Conservation (phyloP, 2,888 invertebrate species). For the Ctenicera cuprea region DNA sequence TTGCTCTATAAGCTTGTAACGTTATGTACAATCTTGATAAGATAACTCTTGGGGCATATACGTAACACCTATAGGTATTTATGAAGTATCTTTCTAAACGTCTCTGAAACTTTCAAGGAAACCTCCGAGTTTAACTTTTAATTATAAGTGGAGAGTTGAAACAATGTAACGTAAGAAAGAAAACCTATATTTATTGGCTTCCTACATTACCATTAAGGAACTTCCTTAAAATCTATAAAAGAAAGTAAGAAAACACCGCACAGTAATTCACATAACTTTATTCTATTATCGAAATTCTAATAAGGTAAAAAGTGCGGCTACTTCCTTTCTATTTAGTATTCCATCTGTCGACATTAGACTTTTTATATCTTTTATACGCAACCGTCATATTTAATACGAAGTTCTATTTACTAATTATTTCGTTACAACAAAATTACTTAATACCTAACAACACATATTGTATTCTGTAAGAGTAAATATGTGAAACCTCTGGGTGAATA, state of each 20-base stretch:
- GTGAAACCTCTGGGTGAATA: slow-evolving; percentile 6
- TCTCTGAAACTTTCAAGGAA: too few species aligned
- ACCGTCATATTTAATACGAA: background rate
- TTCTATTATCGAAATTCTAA: background rate
- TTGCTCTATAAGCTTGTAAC: too few species aligned
- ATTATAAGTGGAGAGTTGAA: too few species aligned
- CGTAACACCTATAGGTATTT: too few species aligned
- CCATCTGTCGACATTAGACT: background rate
- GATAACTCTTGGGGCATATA: too few species aligned
- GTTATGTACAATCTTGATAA: too few species aligned
- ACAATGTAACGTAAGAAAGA: too few species aligned
- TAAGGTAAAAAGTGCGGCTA: background rate
- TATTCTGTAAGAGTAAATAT: slow-evolving; percentile 17
- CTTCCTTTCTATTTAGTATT: slow-evolving; percentile 21
- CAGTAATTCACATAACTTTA: background rate
- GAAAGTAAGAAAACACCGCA: background rate
- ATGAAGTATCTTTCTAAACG: too few species aligned
- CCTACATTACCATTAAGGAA: too few species aligned
- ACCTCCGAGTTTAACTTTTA: too few species aligned
- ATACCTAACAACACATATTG: background rate
- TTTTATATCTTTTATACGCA: slow-evolving; percentile 18
- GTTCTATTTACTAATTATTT: slow-evolving; percentile 11
- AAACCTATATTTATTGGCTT: too few species aligned
- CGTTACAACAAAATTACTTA: slow-evolving; percentile 21
- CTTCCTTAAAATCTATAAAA: background rate